phyloP scores from a whole-genome alignment of 2,797 vertebrate genomes.

The Mus minutoides region DNA sequence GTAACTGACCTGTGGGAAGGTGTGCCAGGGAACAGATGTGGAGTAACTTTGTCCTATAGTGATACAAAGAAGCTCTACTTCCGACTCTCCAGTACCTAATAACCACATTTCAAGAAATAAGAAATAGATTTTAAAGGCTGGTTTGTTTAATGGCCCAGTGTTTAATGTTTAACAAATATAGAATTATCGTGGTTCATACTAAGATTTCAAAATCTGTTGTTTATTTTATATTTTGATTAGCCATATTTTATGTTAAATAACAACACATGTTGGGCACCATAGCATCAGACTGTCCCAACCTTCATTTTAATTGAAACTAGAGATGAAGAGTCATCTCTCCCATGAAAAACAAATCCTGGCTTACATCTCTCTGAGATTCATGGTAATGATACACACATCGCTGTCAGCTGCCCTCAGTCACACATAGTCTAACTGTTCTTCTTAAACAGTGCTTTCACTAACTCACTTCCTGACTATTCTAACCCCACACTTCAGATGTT shows the following conservation, averaged over 20 bases:
- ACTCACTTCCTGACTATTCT: slow-evolving; percentile 26
- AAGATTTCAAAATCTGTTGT: not conserved
- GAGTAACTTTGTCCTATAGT: not conserved
- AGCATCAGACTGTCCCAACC: not conserved
- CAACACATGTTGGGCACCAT: not conserved
- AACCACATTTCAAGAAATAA: slow-evolving; percentile 43
- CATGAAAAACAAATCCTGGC: not conserved
- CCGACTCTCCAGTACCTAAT: not conserved
- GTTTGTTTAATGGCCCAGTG: not conserved
- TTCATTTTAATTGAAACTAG: slow-evolving; percentile 23
- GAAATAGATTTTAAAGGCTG: slow-evolving; percentile 17
- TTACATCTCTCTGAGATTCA: slow-evolving; percentile 34
- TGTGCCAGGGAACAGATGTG: not conserved
- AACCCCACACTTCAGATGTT: not conserved
- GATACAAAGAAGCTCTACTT: not conserved
- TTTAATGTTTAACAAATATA: slow-evolving; percentile 36
- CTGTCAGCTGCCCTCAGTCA: not conserved
- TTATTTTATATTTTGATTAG: not conserved
- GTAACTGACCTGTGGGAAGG: not conserved
- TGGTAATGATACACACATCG: not conserved
- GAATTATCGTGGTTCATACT: not conserved
- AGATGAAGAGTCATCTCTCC: slow-evolving; percentile 39
- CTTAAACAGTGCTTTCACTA: slow-evolving; percentile 5
- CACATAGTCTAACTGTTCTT: slow-evolving; percentile 22
- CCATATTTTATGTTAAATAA: slow-evolving; percentile 27